Base-by-base conservation (phyloP, 53 echinoderm and acorn worm species). In the Paracentrotus lividus region DNA sequence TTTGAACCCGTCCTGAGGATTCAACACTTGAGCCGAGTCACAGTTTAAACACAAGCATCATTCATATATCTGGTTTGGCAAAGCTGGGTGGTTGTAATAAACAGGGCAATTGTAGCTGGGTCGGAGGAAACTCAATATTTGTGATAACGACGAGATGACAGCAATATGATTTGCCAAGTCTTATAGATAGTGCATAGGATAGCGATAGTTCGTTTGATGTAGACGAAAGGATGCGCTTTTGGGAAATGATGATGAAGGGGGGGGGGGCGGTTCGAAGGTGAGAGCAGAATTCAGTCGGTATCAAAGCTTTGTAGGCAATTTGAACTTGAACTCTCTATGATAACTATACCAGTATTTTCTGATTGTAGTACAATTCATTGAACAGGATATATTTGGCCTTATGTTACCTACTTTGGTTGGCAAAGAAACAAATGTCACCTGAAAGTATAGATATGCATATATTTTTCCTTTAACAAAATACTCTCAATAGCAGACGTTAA, bases 61-160 rank as follows among this genome's bases (percentile, higher is more conserved):
- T n/a, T n/a, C n/a, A n/a, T n/a, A n/a, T 72, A 72, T 72, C 72
- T 72, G 72, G 36, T 72, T 20, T 21, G 16, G 18, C 72, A 40
- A 38, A 18, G 72, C 40, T 72, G 72, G 38, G 72, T 72, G 72
- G 40, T 72, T 72, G 72, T 40, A 72, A 72, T 72, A 72, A 72
- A 72, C 38, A 18, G 72, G 18, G 72, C 72, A 36, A 38, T 72
- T 40, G 72, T 72, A 72, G 72, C 36, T 5, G 40, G 72, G 36
- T 36, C 16, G 72, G 36, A 38, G 72, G 72, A 32, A 72, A 72
- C 72, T 40, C 36, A 40, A 72, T 72, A 72, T 72, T 72, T 40
- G 72, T 72, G 72, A 72, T 72, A 72, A 72, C 72, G 40, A 72
- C 40, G 72, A 36, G 72, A 40, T 72, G 72, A 72, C 36, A 72